A percentile compares a stretch with the other conserved stretches of the same genome.
Conservation (phyloP, 2,797 vertebrate genomes). For the Falco berigora region DNA sequence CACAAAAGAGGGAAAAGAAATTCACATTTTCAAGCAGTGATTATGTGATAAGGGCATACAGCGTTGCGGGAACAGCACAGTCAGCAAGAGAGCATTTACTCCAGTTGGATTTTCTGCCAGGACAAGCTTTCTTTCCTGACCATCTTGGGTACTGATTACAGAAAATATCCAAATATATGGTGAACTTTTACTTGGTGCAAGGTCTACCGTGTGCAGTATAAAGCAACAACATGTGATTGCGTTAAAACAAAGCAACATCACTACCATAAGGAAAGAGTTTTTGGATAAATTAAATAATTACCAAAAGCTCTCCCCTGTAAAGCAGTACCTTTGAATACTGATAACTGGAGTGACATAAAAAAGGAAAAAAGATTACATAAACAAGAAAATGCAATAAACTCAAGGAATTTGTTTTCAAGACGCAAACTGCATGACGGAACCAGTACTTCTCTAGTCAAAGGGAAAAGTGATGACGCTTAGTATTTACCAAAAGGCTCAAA, state of each 20-base stretch:
- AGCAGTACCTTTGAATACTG: neutral
- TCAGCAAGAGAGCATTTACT: neutral
- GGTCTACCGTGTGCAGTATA: neutral
- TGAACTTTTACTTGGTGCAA: neutral
- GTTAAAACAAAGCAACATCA: neutral
- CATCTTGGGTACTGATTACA: neutral
- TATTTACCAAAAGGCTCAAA: neutral
- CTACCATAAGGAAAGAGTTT: neutral
- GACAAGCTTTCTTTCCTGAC: neutral
- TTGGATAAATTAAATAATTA: neutral
- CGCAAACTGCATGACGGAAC: neutral
- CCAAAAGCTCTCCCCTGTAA: neutral
- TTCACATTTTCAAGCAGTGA: neutral
- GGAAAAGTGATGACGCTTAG: neutral
- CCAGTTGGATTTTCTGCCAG: neutral
- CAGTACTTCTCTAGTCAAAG: neutral
- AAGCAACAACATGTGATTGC: neutral
- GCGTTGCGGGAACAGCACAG: neutral
- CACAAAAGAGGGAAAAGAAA: slow-evolving; percentile 14
- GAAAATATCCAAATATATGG: neutral
- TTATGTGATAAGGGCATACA: neutral
- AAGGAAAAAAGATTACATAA: neutral
- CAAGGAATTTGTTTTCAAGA: neutral
- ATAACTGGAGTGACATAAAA: neutral
- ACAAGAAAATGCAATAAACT: neutral